phyloP scores from a whole-genome alignment of 2,888 invertebrate species.

The Bellardia bayeri region DNA sequence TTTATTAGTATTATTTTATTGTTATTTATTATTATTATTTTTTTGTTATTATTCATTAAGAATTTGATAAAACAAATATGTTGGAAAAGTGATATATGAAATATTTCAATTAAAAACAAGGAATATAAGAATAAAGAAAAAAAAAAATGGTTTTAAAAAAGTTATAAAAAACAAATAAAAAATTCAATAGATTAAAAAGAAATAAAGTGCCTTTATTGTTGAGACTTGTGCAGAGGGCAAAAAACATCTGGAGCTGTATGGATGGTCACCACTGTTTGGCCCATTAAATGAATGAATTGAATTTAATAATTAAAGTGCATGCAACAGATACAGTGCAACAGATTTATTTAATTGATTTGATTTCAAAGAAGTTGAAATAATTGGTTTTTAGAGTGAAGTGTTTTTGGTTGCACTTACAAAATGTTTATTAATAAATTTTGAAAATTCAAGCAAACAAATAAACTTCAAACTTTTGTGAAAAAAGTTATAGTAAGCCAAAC shows the following conservation, averaged over 20 bases:
- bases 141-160: neutral
- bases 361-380: constrained; percentile 40
- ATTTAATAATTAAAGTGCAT: constrained; percentile 23
- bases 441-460: neutral
- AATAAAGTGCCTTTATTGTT: constrained; percentile 39
- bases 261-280: neutral
- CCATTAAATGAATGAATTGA: constrained; percentile 1
- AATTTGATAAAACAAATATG: constrained; percentile 68
- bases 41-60: constrained; percentile 47
- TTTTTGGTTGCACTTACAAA: neutral
- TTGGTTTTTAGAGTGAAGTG: constrained; percentile 1
- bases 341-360: constrained; percentile 38
- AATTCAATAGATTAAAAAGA: constrained; percentile 56
- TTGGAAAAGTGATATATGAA: constrained; percentile 59
- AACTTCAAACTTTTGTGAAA: neutral
- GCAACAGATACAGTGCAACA: constrained; percentile 26
- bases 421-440: neutral
- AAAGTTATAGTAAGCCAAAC: too few species aligned
- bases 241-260: constrained; percentile 52
- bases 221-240: constrained; percentile 26
- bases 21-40: constrained; percentile 1
- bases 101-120: constrained; percentile 44
- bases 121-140: constrained; percentile 1
- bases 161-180: neutral
- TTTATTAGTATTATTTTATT: constrained; percentile 38